Conservation (phyloP, 1,140 invertebrate genomes). For the Batillaria attramentaria region DNA sequence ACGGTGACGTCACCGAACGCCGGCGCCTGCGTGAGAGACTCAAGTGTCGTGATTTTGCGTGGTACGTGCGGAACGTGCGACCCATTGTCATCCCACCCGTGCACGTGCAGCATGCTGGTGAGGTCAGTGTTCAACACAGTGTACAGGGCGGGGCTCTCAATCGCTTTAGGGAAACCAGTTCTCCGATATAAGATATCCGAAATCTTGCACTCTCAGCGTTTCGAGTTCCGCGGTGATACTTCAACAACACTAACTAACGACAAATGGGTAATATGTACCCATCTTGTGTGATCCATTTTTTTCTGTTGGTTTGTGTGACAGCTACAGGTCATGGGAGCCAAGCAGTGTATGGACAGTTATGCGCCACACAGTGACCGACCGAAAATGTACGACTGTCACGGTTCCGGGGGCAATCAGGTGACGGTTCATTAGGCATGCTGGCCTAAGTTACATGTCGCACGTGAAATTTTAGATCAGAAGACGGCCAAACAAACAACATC, state of each 20-base stretch:
- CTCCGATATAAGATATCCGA: neutral
- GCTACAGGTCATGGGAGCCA: neutral
- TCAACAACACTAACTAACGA: neutral
- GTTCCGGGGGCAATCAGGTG: neutral
- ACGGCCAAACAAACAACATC: neutral
- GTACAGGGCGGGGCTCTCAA: neutral
- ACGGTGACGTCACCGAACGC: slow-evolving; percentile 77
- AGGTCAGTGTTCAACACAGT: slow-evolving; percentile 54
- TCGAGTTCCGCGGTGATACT: neutral
- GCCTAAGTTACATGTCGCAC: neutral
- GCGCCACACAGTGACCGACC: neutral
- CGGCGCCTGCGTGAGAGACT: slow-evolving; percentile 83
- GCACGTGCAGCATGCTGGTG: slow-evolving; percentile 75
- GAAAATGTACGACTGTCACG: neutral
- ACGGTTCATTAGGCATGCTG: neutral
- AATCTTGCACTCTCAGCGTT: neutral
- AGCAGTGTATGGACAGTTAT: neutral
- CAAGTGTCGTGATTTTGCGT: slow-evolving; percentile 93
- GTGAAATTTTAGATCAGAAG: neutral
- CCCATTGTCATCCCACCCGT: slow-evolving; percentile 85
- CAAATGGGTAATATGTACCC: neutral
- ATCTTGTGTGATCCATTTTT: neutral
- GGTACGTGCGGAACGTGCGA: slow-evolving; percentile 97
- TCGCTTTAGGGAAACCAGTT: neutral
- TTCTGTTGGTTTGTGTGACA: neutral